Evolutionary conservation across 2,113 vertebrate genomes (phyloP).

Genomic region (Ctenomys sociabilis): DNA sequence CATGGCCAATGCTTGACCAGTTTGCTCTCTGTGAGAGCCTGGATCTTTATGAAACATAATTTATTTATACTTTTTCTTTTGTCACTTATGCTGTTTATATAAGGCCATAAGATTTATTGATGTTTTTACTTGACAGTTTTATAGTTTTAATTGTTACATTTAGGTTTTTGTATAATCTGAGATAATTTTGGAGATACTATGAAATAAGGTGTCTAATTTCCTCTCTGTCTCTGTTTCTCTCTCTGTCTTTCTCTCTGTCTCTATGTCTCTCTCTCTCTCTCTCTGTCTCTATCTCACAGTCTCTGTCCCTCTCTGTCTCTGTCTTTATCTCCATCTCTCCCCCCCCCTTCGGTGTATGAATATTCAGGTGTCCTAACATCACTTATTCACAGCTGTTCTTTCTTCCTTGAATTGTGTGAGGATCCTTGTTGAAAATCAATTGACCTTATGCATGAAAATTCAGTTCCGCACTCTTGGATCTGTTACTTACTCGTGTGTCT

Average conservation of each 20-base stretch:
- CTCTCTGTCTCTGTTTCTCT: not conserved
- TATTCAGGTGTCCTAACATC: not conserved
- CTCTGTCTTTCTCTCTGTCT: too few species aligned
- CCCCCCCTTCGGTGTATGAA: not conserved
- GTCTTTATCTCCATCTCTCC: too few species aligned
- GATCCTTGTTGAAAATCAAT: not conserved
- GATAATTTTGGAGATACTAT: not conserved
- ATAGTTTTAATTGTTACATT: not conserved
- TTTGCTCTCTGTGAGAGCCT: too few species aligned
- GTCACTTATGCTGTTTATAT: not conserved
- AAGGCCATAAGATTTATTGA: not conserved
- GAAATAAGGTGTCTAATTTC: not conserved
- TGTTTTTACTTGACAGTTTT: not conserved
- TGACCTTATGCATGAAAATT: not conserved
- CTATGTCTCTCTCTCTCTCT: too few species aligned
- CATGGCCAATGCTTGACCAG: too few species aligned
- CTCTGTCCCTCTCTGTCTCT: too few species aligned
- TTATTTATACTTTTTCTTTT: not conserved
- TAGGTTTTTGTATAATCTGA: not conserved
- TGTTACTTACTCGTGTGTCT: not conserved
- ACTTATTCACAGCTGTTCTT: not conserved
- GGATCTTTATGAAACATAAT: not conserved
- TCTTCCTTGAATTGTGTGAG: not conserved
- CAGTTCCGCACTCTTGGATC: slow-evolving; percentile 8
- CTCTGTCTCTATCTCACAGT: too few species aligned